phyloP scores from a whole-genome alignment of 1,140 invertebrate species.

The Eurytemora carolleeae region DNA sequence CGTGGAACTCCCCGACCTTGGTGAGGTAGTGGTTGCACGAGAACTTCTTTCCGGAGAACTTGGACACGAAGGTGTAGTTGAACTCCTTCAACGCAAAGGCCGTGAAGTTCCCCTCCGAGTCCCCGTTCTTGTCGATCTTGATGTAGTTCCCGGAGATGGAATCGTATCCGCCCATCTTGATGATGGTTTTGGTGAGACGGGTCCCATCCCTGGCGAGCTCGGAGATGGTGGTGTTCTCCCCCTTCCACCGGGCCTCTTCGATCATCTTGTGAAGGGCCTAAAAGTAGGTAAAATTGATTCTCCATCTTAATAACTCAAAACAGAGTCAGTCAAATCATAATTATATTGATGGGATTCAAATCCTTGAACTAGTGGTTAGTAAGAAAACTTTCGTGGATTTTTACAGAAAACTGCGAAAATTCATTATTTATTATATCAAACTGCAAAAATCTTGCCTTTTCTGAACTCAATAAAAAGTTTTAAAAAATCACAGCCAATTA shows the following conservation, averaged over 20 bases:
- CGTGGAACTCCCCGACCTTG: slow-evolving; percentile 6
- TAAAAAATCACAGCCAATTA: no score
- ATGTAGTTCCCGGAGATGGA: slow-evolving; percentile 11
- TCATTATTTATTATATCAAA: no score
- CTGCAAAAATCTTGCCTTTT: no score
- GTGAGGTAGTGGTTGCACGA: neutral
- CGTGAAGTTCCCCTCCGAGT: slow-evolving; percentile 8
- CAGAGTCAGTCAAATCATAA: no score
- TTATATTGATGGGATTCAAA: no score
- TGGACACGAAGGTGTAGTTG: slow-evolving; percentile 8
- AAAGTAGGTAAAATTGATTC: no score
- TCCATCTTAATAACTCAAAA: slow-evolving; percentile 7
- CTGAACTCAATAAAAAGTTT: no score
- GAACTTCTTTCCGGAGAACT: slow-evolving; percentile 10
- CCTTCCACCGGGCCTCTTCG: neutral
- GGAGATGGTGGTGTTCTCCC: neutral
- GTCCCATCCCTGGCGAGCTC: slow-evolving; percentile 10
- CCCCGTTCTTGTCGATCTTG: slow-evolving; percentile 5
- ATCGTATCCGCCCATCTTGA: slow-evolving; percentile 6
- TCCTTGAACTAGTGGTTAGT: no score
- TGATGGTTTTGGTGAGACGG: slow-evolving; percentile 3
- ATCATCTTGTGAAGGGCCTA: slow-evolving; percentile 2
- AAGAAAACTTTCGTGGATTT: no score
- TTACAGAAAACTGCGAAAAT: no score
- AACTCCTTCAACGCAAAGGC: slow-evolving; percentile 6